These are phyloP conservation scores for Boleophthalmus pectinirostris DNA, from an alignment of 2,113 vertebrate species.

Conservation along the genomic window DNA sequence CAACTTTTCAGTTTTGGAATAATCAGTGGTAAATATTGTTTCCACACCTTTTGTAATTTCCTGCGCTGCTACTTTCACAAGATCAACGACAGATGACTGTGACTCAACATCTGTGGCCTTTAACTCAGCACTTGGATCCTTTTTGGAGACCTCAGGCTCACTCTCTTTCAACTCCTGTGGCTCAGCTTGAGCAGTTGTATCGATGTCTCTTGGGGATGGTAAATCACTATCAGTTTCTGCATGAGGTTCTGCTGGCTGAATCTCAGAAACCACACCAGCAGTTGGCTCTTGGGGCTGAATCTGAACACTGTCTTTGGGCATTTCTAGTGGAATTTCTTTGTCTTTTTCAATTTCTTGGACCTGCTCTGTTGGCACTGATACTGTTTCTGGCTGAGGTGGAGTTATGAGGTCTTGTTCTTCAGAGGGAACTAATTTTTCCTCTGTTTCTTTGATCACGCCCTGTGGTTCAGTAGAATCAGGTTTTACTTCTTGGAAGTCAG, in stretches of 20 bases:
- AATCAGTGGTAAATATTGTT: background rate
- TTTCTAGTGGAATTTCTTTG: background rate
- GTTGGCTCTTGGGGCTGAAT: background rate
- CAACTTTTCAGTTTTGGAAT: background rate
- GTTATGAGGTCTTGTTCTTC: too few species aligned
- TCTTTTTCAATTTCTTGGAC: background rate
- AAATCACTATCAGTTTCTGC: background rate
- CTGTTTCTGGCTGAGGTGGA: background rate
- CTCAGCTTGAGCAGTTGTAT: background rate
- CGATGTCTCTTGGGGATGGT: background rate
- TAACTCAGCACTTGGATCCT: background rate
- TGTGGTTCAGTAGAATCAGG: too few species aligned
- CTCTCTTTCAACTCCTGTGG: background rate
- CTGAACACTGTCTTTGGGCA: background rate
- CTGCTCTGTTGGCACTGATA: background rate
- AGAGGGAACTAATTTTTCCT: too few species aligned
- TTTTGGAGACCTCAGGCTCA: background rate
- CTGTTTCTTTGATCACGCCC: too few species aligned
- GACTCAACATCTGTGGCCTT: background rate
- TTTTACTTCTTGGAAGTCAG: too few species aligned
- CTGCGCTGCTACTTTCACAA: background rate
- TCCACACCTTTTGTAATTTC: conserved; percentile 7
- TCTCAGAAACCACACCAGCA: background rate
- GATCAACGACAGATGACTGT: background rate
- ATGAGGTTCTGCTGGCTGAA: background rate